Conservation (phyloP, 2,797 vertebrate species). For the Amblyraja radiata region DNA sequence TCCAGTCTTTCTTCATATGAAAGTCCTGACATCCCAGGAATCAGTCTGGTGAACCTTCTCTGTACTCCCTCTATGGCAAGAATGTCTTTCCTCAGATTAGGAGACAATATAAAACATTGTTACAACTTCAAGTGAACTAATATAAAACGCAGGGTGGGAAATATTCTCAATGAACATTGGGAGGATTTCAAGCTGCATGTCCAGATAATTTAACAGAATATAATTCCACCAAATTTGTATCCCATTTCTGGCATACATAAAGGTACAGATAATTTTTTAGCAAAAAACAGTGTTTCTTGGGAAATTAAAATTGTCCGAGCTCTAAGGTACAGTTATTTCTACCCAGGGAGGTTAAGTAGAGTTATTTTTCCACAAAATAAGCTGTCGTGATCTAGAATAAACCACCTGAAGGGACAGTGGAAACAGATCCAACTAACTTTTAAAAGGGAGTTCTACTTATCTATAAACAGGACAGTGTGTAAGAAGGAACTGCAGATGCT, state of each 20-base stretch:
- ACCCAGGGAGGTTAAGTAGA: neutral
- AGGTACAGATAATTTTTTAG: neutral
- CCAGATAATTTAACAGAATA: neutral
- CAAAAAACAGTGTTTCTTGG: neutral
- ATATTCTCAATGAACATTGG: neutral
- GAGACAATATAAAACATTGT: neutral
- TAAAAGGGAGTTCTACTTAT: no score
- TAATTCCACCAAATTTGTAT: neutral
- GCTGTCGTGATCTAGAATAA: neutral
- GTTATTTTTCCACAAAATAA: no score
- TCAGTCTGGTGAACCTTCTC: no score
- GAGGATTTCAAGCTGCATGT: neutral
- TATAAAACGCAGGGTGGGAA: neutral
- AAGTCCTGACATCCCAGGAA: no score
- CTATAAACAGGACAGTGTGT: no score
- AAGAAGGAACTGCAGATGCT: no score
- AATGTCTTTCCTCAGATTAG: no score
- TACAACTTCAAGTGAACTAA: neutral
- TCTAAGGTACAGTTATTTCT: neutral
- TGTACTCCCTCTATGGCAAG: no score
- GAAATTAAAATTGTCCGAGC: neutral
- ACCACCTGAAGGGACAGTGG: neutral
- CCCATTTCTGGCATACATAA: neutral
- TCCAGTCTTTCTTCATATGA: no score
- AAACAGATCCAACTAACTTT: no score